Evolutionary conservation across 2,888 invertebrate species (phyloP).

Genomic region (Branchellion lobata): DNA sequence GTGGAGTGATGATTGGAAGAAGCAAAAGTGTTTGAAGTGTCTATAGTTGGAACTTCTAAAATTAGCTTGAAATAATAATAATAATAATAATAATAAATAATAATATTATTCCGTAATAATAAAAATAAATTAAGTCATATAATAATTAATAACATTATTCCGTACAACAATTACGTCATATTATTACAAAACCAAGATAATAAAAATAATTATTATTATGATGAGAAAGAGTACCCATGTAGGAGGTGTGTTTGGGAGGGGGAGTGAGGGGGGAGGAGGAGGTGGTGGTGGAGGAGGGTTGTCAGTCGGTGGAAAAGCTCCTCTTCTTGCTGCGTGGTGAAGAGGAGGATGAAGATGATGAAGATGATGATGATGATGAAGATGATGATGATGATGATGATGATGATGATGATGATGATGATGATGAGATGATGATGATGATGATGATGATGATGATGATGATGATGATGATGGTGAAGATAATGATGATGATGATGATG

Average conservation of each 20-base stretch:
- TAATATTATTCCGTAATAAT: too few species aligned
- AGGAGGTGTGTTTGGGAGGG: too few species aligned
- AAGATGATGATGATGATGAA: slow-evolving; percentile 10
- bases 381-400: slow-evolving; percentile 36
- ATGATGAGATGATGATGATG: slow-evolving; percentile 36
- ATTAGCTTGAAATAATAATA: neutral
- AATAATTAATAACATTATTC: neutral
- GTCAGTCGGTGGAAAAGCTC: too few species aligned
- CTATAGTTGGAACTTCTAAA: too few species aligned
- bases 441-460: slow-evolving; percentile 15
- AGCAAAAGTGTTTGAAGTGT: too few species aligned
- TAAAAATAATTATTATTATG: neutral
- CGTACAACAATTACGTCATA: neutral
- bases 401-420: slow-evolving; percentile 37
- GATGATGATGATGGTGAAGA: slow-evolving; percentile 6
- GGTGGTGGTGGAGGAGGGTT: neutral
- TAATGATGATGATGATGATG: slow-evolving; percentile 7
- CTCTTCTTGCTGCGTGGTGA: too few species aligned
- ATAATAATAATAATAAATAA: neutral
- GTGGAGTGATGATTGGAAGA: too few species aligned
- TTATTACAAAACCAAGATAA: too few species aligned
- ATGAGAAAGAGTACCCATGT: slow-evolving; percentile 4
- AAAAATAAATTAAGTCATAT: too few species aligned
- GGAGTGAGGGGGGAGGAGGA: too few species aligned
- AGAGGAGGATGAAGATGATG: neutral